Evolutionary conservation across 2,113 vertebrate species (phyloP).

Genomic region (Arizona elegans): DNA sequence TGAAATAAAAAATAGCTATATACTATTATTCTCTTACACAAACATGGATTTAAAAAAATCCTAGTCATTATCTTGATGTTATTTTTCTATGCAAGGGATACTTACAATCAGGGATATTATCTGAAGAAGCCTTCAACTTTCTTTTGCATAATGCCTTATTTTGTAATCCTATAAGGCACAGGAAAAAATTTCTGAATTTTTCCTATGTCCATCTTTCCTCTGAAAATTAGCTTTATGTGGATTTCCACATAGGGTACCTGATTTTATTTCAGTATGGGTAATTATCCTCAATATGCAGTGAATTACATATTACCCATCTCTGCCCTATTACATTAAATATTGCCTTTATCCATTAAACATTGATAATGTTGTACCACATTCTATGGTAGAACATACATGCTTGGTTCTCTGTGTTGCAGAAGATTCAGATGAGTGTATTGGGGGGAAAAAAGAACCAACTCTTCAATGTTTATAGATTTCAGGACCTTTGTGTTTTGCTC

Average conservation of each 20-base stretch:
- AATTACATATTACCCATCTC: neutral
- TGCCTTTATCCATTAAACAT: neutral
- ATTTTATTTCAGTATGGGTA: neutral
- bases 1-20: neutral
- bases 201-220: neutral
- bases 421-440: neutral
- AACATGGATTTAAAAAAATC: neutral
- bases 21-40: neutral
- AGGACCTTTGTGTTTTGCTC: neutral
- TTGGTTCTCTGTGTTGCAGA: neutral
- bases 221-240: neutral
- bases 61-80: neutral
- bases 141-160: neutral
- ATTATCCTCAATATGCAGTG: neutral
- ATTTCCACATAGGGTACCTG: neutral
- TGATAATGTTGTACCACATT: neutral
- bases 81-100: neutral
- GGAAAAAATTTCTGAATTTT: neutral
- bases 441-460: neutral
- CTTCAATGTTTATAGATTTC: neutral
- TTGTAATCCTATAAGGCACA: neutral
- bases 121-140: neutral
- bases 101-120: neutral
- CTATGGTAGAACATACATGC: neutral
- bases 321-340: neutral